Base-by-base conservation (phyloP, 2,888 invertebrate species). In the Aphodius granarius region DNA sequence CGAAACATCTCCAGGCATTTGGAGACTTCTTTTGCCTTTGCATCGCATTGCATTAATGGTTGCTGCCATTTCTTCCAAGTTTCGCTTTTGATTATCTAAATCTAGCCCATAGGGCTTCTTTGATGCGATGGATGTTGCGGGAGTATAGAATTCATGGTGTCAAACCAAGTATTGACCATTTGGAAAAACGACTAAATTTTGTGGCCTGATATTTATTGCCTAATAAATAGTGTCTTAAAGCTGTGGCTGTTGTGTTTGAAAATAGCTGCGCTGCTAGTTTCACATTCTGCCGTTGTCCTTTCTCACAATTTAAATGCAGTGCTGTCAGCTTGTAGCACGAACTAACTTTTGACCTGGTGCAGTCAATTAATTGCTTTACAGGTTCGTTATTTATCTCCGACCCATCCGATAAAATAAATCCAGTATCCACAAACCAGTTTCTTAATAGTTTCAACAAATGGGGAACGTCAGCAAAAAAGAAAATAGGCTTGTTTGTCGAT, bases 401-500 rank as follows among this genome's bases (percentile, higher is more conserved):
- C 5, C 64, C 21, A 20, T 72, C 75, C 21, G 62, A 16, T 17
- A 73, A 20, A n/a, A 16, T 9, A 72, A 75, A 80, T 4, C 79
- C 80, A 9, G 76, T 77, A 70, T 80, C 77, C 6, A 81, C 16
- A 21, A 81, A 75, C 77, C 79, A 79, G 70, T 81, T 80, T 65
- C 80, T 75, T 2, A 80, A n/a, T n/a, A n/a, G n/a, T n/a, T n/a
- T n/a, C n/a, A n/a, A n/a, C n/a, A n/a, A n/a, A n/a, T n/a, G n/a
- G 16, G 80, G 80, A 22, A 73, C 76, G 71, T 81, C 80, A 2
- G 78, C 76, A 71, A 80, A 81, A 19, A 76, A 78, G 72, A 76
- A 78, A 71, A 79, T 76, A 16, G 71, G 76, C 15, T 77, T 72
- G 1, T 78, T 22, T 4, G 77, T 79, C 15, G 78, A 19, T 70